phyloP scores from a whole-genome alignment of 2,113 vertebrate genomes.

The Pyrgilauda ruficollis region DNA sequence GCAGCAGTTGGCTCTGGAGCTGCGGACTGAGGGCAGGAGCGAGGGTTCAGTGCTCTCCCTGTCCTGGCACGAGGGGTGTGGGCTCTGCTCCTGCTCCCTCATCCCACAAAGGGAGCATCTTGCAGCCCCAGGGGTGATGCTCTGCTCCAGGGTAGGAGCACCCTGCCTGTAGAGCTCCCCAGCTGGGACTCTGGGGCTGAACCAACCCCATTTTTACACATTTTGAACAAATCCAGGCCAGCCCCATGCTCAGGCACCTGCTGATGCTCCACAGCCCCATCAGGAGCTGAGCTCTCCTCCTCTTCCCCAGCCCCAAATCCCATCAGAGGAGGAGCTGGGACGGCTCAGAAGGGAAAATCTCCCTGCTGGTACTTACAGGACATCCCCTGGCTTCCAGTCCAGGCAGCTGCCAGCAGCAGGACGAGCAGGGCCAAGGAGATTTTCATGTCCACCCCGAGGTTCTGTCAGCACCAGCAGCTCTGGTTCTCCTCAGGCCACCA shows the following conservation, averaged over 20 bases:
- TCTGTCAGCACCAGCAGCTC: neutral
- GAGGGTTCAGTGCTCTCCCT: neutral
- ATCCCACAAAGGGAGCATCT: accelerated
- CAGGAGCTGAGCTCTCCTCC: neutral
- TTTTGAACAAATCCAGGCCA: neutral
- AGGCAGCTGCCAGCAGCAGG: neutral
- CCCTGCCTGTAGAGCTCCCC: neutral
- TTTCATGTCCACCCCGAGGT: neutral
- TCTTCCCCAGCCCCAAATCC: neutral
- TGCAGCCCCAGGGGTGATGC: accelerated
- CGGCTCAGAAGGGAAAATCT: neutral
- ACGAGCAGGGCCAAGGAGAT: neutral
- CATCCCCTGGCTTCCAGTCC: neutral
- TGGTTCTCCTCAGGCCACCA: accelerated
- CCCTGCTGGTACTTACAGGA: neutral
- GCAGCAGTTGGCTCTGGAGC: accelerated
- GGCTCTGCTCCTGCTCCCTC: neutral
- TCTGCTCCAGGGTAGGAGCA: neutral
- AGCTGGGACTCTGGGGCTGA: accelerated
- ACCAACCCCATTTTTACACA: neutral
- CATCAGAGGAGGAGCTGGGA: neutral
- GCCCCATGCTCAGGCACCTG: accelerated
- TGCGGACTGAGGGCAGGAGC: neutral
- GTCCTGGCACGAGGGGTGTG: accelerated
- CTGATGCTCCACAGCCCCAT: neutral